Percentiles rank a stretch among this genome's conserved stretches.
phyloP scores from a whole-genome alignment of 2,888 invertebrate species.

The Aphodius granarius region DNA sequence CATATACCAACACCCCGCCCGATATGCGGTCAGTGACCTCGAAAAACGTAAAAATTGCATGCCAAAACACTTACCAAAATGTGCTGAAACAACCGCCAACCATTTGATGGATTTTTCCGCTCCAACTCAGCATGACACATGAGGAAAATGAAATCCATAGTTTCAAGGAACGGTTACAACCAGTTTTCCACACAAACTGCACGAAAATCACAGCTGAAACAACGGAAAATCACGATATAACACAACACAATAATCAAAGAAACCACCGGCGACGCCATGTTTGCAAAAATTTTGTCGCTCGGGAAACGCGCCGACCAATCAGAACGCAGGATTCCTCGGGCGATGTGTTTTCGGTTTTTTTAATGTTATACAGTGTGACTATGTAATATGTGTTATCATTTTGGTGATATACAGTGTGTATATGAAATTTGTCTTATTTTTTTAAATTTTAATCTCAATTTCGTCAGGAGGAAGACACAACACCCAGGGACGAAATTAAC shows the following conservation, averaged over 20 bases:
- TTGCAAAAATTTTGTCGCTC: not conserved
- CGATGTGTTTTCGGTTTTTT: not conserved
- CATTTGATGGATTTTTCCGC: not conserved
- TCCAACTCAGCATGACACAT: not conserved
- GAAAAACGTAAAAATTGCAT: not conserved
- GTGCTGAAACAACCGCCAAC: not conserved
- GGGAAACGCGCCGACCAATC: not conserved
- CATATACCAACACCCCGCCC: not conserved
- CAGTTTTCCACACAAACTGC: not conserved
- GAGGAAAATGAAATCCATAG: not conserved
- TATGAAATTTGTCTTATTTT: not conserved
- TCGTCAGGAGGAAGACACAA: slow-evolving; percentile 52
- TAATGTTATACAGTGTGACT: slow-evolving; percentile 1
- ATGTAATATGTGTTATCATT: not conserved
- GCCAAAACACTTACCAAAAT: not conserved
- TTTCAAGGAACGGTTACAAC: not conserved
- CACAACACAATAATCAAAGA: not conserved
- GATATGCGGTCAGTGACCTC: not conserved
- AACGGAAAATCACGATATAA: not conserved
- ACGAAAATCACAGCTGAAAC: not conserved
- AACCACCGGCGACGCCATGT: not conserved
- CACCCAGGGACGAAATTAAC: slow-evolving; percentile 44
- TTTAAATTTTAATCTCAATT: not conserved
- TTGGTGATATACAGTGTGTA: no score
- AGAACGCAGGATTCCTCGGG: not conserved